Percentiles rank a stretch among this genome's conserved stretches.
These are phyloP conservation scores for Drosophila triauraria DNA, from an alignment of 1,140 invertebrate species.

Conservation along the genomic window DNA sequence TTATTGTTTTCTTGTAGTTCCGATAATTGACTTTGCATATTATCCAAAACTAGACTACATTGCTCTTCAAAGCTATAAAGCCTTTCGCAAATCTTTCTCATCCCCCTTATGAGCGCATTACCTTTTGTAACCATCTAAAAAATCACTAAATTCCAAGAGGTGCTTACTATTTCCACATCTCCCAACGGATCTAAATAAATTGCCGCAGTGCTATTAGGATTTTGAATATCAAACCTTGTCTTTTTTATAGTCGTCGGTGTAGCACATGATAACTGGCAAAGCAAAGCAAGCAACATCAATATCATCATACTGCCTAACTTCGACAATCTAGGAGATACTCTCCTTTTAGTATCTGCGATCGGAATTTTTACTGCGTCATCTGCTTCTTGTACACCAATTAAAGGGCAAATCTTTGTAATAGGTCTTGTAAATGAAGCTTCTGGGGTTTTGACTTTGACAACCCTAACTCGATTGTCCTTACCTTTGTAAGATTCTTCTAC, in stretches of 20 bases:
- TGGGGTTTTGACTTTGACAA: constrained; percentile 1
- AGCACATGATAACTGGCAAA: not conserved
- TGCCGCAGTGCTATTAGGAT: not conserved
- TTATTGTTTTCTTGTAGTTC: not conserved
- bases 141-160: not conserved
- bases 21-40: not conserved
- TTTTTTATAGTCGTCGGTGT: not conserved
- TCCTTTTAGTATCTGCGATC: too few species aligned
- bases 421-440: not conserved
- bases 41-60: not conserved
- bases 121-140: not conserved
- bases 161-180: not conserved
- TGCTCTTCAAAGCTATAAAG: not conserved
- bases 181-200: not conserved
- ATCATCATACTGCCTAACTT: not conserved
- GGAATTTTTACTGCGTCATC: too few species aligned
- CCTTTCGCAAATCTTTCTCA: not conserved
- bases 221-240: not conserved
- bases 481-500: not conserved
- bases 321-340: too few species aligned
- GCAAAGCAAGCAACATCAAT: not conserved
- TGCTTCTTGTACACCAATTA: too few species aligned
- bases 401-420: too few species aligned
- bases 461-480: not conserved
- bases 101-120: not conserved